A percentile compares a stretch with the other conserved stretches of the same genome.
These are phyloP conservation scores for Urocolius indicus DNA, from an alignment of 2,113 vertebrate species.

Conservation along the genomic window DNA sequence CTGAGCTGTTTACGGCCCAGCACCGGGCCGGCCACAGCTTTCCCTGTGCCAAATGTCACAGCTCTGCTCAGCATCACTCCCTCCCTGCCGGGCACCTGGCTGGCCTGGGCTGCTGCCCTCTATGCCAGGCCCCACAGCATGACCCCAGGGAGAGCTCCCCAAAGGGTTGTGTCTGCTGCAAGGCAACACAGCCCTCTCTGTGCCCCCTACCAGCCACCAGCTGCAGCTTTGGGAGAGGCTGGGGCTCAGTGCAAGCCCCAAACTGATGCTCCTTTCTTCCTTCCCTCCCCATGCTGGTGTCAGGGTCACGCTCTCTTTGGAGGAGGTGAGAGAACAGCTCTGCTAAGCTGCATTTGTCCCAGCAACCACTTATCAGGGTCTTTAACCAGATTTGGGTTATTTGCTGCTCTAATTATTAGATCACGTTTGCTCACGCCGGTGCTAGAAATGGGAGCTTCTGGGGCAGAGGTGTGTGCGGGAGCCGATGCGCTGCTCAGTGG, in stretches of 20 bases:
- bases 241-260: neutral
- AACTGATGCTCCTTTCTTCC: rapidly evolving
- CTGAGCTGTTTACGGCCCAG: constrained; percentile 28
- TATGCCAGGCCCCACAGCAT: rapidly evolving
- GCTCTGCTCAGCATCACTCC: neutral
- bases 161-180: neutral
- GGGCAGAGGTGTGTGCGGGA: neutral
- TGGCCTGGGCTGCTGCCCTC: neutral
- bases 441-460: neutral
- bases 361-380: constrained; percentile 59
- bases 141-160: neutral
- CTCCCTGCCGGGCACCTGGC: neutral
- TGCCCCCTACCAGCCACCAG: neutral
- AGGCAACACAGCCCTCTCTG: neutral
- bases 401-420: constrained; percentile 76
- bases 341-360: constrained; percentile 18
- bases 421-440: constrained; percentile 24
- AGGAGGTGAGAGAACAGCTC: neutral
- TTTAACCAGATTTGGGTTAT: constrained; percentile 75
- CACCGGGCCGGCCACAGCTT: neutral
- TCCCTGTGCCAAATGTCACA: neutral
- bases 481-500: neutral
- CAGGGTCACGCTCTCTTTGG: neutral
- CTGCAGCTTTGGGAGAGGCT: neutral
- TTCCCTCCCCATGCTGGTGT: rapidly evolving